phyloP scores from a whole-genome alignment of 2,797 vertebrate species.

The Hirundo rustica region DNA sequence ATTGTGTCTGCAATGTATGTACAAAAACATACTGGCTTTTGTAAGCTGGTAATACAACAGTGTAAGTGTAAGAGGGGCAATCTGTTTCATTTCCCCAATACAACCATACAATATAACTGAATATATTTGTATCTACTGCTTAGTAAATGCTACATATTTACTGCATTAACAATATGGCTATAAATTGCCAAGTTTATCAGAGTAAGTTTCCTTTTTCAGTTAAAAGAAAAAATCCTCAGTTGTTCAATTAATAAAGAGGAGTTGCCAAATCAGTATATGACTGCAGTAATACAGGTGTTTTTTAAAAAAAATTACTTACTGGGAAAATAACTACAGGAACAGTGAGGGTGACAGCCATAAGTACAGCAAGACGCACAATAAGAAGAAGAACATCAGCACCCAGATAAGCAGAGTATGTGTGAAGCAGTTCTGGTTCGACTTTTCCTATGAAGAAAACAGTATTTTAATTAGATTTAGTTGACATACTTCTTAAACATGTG shows the following conservation, averaged over 20 bases:
- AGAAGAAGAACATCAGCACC: conserved; percentile 85
- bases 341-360: conserved; percentile 93
- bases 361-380: conserved; percentile 92
- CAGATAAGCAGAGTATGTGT: conserved; percentile 88
- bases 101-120: background rate
- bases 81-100: background rate
- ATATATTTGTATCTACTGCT: background rate
- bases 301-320: conserved; percentile 77
- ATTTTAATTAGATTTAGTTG: background rate
- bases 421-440: conserved; percentile 90
- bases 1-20: background rate
- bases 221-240: background rate
- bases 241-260: background rate
- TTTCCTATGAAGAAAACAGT: conserved; percentile 65
- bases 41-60: background rate
- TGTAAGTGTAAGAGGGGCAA: background rate
- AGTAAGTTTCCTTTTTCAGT: background rate
- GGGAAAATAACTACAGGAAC: conserved; percentile 97
- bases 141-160: background rate
- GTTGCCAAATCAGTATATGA: background rate
- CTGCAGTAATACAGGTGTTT: background rate
- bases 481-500: background rate
- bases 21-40: background rate
- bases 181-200: background rate
- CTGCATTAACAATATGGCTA: background rate